Evolutionary conservation across 2,113 vertebrate species (phyloP).

Genomic region (Hydrochoerus hydrochaeris): DNA sequence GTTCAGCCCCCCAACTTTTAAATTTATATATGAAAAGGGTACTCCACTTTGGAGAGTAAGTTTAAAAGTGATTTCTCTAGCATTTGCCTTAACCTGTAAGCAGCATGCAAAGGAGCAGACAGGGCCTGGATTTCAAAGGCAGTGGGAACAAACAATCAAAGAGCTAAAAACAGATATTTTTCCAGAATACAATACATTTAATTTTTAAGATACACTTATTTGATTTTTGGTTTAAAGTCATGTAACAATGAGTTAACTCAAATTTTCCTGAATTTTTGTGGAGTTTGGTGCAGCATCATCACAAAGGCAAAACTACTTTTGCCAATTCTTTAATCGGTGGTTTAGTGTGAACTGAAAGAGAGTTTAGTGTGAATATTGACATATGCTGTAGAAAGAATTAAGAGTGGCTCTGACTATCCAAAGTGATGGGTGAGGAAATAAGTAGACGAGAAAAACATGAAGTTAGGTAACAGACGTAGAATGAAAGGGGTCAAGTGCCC

Average conservation of each 20-base stretch:
- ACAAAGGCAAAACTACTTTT: background rate
- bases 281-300: background rate
- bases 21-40: background rate
- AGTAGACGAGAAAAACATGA: no score
- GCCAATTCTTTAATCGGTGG: background rate
- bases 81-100: background rate
- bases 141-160: background rate
- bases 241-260: background rate
- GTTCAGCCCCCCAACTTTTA: background rate
- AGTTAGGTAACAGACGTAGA: no score
- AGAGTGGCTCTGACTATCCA: background rate
- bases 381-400: background rate
- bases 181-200: background rate
- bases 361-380: background rate
- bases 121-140: background rate
- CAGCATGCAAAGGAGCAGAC: background rate
- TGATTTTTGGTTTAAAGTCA: background rate
- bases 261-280: background rate
- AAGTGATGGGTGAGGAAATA: background rate
- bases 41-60: background rate
- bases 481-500: rapidly evolving
- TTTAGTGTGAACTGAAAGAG: no score
- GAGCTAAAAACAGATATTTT: background rate
- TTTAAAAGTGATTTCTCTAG: background rate
- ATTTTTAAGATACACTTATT: background rate